Evolutionary conservation across 2,888 invertebrate species (phyloP), one percentile per base, ranked within the genome.

Genomic region (Portevinia maculata): DNA sequence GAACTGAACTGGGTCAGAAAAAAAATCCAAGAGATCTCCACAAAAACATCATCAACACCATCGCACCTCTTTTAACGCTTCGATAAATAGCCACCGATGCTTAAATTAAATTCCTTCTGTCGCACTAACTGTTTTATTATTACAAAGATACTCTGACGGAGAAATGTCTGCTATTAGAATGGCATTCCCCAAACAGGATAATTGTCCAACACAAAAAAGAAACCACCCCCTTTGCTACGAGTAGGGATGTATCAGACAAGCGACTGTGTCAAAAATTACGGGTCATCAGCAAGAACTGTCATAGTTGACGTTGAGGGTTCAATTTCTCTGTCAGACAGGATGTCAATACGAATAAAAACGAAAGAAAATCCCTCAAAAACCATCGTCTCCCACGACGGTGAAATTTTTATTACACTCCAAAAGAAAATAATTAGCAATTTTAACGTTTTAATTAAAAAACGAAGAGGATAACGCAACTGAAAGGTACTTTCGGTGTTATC

Each of bases 371-470:
- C 44, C 44, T 21, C 53, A 37, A 15, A 39, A 39, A 39, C 30
- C 21, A 44, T 39, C 9, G 34, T 28, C 46, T 17, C 37, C 11
- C 15, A 9, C 41, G 19, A 3, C 39, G 19, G 19, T 44, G 34
- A 64, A 41, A 64, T 71, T 83, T 83, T 83, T 78, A 83, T 83
- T 83, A 78, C 57, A 83, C 71, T 78, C 62, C 19, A 59, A 71
- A 84, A 85, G 86, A 85, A 87, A 87, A 87, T 87, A 87, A 87
- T 87, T 87, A 87, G 86, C 86, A 85, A 86, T 86, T 87, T 87
- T 85, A 86, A 87, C 86, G 85, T 87, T 87, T 87, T 87, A 87
- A 87, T 87, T 87, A 87, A 87, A 87, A 86, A 83, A 78, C 70
- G 53, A 71, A 78, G 67, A 74, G 79, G 79, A 86, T 85, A 84